Percentiles rank a stretch among this genome's conserved stretches.
Evolutionary conservation across 2,888 invertebrate species (phyloP).

Genomic region (Chloroclysta siterata): DNA sequence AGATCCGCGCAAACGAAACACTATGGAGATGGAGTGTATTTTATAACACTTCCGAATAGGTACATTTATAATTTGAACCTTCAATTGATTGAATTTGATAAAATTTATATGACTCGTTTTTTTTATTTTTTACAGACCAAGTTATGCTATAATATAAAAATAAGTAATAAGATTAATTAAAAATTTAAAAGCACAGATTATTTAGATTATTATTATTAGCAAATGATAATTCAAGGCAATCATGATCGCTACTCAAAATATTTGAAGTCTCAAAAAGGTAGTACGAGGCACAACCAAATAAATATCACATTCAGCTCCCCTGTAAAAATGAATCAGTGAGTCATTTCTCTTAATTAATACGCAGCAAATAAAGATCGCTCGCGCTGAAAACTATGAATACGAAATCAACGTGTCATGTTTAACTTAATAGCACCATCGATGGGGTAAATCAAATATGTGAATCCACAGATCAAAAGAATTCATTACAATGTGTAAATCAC

Average conservation of each 20-base stretch:
- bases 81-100: too few relatives aligned
- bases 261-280: background rate
- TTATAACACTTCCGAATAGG: too few relatives aligned
- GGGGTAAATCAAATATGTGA: conserved; percentile 85
- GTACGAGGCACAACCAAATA: background rate
- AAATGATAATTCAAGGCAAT: too few relatives aligned
- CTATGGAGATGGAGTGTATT: too few relatives aligned
- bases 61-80: too few relatives aligned
- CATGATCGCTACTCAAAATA: too few relatives aligned
- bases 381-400: conserved; percentile 79
- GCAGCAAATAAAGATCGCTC: conserved; percentile 59
- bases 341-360: conserved; percentile 47
- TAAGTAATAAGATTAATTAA: too few relatives aligned
- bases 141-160: too few relatives aligned
- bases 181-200: too few relatives aligned
- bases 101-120: too few relatives aligned
- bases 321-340: conserved; percentile 38
- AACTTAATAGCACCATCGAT: conserved; percentile 71
- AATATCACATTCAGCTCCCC: background rate
- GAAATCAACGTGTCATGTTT: conserved; percentile 77
- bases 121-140: too few relatives aligned
- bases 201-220: too few relatives aligned
- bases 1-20: background rate
- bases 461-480: conserved; percentile 85
- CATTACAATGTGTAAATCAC: conserved; percentile 85